Evolutionary conservation across 2,888 invertebrate species (phyloP).

Genomic region (Stenolophus ochropezus): DNA sequence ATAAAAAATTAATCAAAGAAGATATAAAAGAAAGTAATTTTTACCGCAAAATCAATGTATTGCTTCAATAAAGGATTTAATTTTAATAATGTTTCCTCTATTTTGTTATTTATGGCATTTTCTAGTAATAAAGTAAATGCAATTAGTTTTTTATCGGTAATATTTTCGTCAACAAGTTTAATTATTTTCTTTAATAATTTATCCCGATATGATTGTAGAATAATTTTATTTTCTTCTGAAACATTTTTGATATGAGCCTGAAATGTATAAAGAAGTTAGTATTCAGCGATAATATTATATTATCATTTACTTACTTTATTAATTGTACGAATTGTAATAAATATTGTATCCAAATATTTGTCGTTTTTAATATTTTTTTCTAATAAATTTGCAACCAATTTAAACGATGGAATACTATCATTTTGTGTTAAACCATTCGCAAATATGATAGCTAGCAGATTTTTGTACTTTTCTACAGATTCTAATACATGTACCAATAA

Average conservation of each 20-base stretch:
- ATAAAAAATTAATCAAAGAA: neutral
- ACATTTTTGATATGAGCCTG: constrained; percentile 19
- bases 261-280: constrained; percentile 4
- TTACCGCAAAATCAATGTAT: constrained; percentile 62
- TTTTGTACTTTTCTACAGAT: constrained; percentile 65
- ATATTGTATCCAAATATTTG: constrained; percentile 65
- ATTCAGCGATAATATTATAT: neutral
- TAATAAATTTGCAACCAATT: constrained; percentile 64
- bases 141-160: constrained; percentile 48
- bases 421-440: constrained; percentile 67
- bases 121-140: constrained; percentile 62
- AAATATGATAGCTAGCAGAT: constrained; percentile 65
- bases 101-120: constrained; percentile 58
- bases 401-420: constrained; percentile 63
- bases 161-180: constrained; percentile 17
- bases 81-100: constrained; percentile 58
- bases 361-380: constrained; percentile 64
- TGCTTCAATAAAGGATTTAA: constrained; percentile 56
- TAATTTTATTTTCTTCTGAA: constrained; percentile 41
- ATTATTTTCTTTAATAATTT: constrained; percentile 35
- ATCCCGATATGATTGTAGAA: constrained; percentile 30
- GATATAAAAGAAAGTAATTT: too few species aligned
- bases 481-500: constrained; percentile 64
- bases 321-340: constrained; percentile 65
- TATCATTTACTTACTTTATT: constrained; percentile 65